A percentile compares a stretch with the other conserved stretches of the same genome.
Evolutionary conservation across 2,888 invertebrate species (phyloP).

Genomic region (Drosophila prostipennis): DNA sequence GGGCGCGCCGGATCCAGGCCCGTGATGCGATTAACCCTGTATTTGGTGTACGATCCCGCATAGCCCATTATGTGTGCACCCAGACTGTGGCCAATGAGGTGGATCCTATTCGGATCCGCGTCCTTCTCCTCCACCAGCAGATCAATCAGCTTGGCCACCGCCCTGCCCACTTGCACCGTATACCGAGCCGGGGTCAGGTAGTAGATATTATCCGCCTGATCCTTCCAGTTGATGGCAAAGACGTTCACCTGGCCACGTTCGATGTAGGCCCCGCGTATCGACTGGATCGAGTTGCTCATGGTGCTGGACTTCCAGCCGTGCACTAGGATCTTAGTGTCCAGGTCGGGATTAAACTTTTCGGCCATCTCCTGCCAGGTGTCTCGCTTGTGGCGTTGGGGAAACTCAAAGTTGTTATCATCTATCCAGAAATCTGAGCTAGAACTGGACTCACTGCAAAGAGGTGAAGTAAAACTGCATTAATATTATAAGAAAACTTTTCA

Average conservation of each 20-base stretch:
- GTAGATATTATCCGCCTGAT: slow-evolving; percentile 83
- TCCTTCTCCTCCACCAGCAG: slow-evolving; percentile 80
- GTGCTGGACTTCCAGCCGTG: slow-evolving; percentile 84
- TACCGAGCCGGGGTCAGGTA: slow-evolving; percentile 82
- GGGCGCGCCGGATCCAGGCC: slow-evolving; percentile 89
- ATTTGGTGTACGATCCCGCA: slow-evolving; percentile 85
- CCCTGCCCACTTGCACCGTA: slow-evolving; percentile 82
- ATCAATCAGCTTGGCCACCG: slow-evolving; percentile 83
- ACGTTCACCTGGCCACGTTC: slow-evolving; percentile 80
- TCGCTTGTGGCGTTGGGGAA: slow-evolving; percentile 71
- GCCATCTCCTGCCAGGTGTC: slow-evolving; percentile 82
- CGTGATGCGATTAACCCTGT: slow-evolving; percentile 86
- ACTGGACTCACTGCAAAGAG: slow-evolving; percentile 59
- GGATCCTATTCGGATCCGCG: slow-evolving; percentile 80
- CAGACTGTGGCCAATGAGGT: slow-evolving; percentile 85
- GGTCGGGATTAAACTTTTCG: slow-evolving; percentile 79
- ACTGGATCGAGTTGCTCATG: slow-evolving; percentile 82
- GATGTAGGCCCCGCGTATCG: slow-evolving; percentile 82
- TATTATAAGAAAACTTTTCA: no score
- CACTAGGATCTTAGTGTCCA: slow-evolving; percentile 83
- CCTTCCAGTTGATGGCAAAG: slow-evolving; percentile 83
- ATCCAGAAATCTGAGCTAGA: slow-evolving; percentile 71
- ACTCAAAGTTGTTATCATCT: slow-evolving; percentile 60
- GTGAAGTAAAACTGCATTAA: neutral
- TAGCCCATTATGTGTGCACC: slow-evolving; percentile 87